These are phyloP conservation scores for Daphoenositta chrysoptera DNA, from an alignment of 2,113 vertebrate species.

Conservation along the genomic window DNA sequence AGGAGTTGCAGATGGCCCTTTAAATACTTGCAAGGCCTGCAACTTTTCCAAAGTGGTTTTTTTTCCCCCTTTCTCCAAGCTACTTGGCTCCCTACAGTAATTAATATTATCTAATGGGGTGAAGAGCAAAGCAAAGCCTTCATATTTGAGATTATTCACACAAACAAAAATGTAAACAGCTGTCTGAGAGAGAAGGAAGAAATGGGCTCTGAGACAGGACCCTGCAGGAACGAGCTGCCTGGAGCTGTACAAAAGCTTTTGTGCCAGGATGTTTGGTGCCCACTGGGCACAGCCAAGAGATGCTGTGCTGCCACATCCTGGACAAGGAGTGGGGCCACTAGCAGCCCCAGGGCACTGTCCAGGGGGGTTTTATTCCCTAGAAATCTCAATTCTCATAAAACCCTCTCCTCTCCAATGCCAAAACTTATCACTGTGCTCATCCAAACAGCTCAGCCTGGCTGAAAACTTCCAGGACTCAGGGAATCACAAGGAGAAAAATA, in stretches of 20 bases:
- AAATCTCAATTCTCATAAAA: not conserved
- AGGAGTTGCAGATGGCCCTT: conserved; percentile 48
- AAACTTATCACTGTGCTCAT: not conserved
- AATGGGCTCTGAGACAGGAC: not conserved
- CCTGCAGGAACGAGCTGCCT: not conserved
- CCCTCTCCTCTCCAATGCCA: fast-evolving
- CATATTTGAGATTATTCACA: conserved; percentile 55
- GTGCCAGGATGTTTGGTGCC: not conserved
- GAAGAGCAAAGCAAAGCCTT: conserved; percentile 33
- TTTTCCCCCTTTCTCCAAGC: not conserved
- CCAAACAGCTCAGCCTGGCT: fast-evolving
- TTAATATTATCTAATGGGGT: conserved; percentile 47
- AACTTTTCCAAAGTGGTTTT: not conserved
- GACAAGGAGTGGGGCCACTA: not conserved
- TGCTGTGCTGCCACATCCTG: not conserved
- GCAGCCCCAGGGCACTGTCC: not conserved
- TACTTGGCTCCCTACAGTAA: conserved; percentile 27
- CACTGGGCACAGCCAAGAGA: not conserved
- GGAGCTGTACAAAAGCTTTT: not conserved
- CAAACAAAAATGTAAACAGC: conserved; percentile 56
- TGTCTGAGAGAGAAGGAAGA: not conserved
- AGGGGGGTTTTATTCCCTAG: not conserved
- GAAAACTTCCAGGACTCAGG: not conserved
- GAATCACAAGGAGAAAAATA: not conserved
- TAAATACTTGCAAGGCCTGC: conserved; percentile 44